These are phyloP conservation scores for Mesocricetus auratus DNA, from an alignment of 2,113 vertebrate genomes.

Conservation along the genomic window DNA sequence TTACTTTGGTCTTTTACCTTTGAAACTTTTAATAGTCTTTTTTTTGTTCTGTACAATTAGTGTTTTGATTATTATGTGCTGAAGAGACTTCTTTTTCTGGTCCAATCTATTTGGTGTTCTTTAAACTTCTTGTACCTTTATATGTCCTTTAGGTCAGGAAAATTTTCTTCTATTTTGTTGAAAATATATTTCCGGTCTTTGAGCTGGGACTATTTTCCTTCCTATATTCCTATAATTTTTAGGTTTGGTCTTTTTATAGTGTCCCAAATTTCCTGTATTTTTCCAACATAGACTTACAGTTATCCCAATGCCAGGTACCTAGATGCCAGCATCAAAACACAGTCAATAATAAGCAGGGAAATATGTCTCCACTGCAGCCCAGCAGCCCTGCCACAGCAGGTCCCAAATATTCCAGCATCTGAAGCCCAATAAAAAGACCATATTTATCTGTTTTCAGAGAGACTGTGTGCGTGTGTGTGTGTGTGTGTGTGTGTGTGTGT, in stretches of 20 bases:
- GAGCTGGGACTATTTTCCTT: neutral
- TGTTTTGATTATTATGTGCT: too few relatives aligned
- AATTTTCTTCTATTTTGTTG: neutral
- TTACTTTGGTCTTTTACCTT: too few relatives aligned
- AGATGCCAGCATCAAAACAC: neutral
- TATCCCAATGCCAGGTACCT: neutral
- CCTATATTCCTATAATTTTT: neutral
- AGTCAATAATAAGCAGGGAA: neutral
- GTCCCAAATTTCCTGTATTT: neutral
- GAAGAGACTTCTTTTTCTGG: too few relatives aligned
- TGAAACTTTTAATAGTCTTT: too few relatives aligned
- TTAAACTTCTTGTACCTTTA: too few relatives aligned
- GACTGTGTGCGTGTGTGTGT: neutral
- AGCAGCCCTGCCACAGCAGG: neutral
- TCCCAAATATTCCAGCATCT: neutral
- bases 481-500: neutral
- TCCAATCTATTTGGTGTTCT: too few relatives aligned
- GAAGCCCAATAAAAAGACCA: neutral
- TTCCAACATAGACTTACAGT: neutral
- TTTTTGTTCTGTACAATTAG: too few relatives aligned
- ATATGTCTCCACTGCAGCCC: neutral
- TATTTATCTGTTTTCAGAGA: constrained; percentile 22
- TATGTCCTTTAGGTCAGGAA: neutral
- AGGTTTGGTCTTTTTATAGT: neutral
- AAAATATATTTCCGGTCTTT: neutral